phyloP scores from a whole-genome alignment of 2,888 invertebrate species.

The Neoscelio sp. region DNA sequence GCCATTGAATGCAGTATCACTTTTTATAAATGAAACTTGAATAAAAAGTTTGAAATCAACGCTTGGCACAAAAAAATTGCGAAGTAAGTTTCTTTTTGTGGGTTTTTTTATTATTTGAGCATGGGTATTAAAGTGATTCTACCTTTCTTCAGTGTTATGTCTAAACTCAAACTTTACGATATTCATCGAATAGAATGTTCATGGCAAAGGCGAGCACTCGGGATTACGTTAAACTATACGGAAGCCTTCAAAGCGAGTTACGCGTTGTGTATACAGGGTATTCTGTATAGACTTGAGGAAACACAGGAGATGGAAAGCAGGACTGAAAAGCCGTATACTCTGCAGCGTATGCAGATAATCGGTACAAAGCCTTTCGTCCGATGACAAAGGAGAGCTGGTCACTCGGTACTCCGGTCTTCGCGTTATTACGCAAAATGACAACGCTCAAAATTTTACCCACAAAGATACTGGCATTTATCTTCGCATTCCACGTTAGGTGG shows the following conservation, averaged over 20 bases:
- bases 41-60: too few species aligned
- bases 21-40: too few species aligned
- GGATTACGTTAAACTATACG: constrained; percentile 78
- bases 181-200: constrained; percentile 67
- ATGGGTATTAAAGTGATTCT: constrained; percentile 44
- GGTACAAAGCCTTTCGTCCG: constrained; percentile 80
- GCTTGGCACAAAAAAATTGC: too few species aligned
- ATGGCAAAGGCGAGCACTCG: constrained; percentile 71
- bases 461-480: constrained; percentile 19
- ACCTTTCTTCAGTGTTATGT: constrained; percentile 32
- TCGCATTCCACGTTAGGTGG: constrained; percentile 2
- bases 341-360: constrained; percentile 79
- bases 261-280: constrained; percentile 73
- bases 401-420: constrained; percentile 70
- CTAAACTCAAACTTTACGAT: constrained; percentile 52
- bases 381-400: constrained; percentile 77
- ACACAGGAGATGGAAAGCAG: constrained; percentile 65
- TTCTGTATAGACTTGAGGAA: constrained; percentile 70
- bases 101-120: constrained; percentile 31
- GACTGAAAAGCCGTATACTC: constrained; percentile 76
- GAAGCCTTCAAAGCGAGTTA: constrained; percentile 74
- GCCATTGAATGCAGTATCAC: too few species aligned
- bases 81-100: constrained; percentile 3
- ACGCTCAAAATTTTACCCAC: constrained; percentile 31
- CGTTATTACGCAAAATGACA: constrained; percentile 75